phyloP scores from a whole-genome alignment of 2,888 invertebrate genomes.

The Heteromyza rotundicornis region DNA sequence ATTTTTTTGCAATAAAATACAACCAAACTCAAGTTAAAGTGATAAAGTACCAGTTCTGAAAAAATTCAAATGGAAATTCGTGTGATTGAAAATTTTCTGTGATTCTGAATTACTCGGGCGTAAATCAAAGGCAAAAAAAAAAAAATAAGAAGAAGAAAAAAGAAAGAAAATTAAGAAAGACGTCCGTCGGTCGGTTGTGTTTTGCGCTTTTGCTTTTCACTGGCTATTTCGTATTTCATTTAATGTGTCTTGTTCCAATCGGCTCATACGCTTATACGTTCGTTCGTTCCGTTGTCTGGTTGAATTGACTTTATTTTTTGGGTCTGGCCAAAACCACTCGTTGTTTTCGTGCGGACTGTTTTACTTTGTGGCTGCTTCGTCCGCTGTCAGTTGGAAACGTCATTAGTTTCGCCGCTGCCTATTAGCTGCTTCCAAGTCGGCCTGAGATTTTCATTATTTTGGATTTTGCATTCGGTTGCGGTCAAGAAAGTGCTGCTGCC shows the following conservation, averaged over 20 bases:
- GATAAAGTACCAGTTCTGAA: not conserved
- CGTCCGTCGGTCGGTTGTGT: not conserved
- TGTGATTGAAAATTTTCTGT: constrained; percentile 12
- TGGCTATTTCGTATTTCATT: not conserved
- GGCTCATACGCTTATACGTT: not conserved
- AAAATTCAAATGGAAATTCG: constrained; percentile 6
- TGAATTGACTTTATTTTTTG: too few species aligned
- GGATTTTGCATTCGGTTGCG: not conserved
- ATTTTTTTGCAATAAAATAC: constrained; percentile 16
- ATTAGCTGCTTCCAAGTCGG: not conserved
- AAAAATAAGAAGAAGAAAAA: constrained; percentile 14
- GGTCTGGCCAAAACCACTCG: too few species aligned
- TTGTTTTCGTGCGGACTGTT: too few species aligned
- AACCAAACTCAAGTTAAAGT: constrained; percentile 15
- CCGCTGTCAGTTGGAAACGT: not conserved
- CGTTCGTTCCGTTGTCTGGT: too few species aligned
- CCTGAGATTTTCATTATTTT: not conserved
- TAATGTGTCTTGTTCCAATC: not conserved
- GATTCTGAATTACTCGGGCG: constrained; percentile 15
- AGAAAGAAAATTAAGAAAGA: constrained; percentile 14
- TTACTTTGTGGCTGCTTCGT: not conserved
- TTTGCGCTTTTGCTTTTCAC: not conserved
- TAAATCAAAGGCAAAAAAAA: constrained; percentile 17
- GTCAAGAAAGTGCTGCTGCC: too few species aligned
- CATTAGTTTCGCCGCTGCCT: not conserved